A percentile compares a stretch with the other conserved stretches of the same genome.
Evolutionary conservation across 2,888 invertebrate species (phyloP).

Genomic region (Meliscaeva auricollis): DNA sequence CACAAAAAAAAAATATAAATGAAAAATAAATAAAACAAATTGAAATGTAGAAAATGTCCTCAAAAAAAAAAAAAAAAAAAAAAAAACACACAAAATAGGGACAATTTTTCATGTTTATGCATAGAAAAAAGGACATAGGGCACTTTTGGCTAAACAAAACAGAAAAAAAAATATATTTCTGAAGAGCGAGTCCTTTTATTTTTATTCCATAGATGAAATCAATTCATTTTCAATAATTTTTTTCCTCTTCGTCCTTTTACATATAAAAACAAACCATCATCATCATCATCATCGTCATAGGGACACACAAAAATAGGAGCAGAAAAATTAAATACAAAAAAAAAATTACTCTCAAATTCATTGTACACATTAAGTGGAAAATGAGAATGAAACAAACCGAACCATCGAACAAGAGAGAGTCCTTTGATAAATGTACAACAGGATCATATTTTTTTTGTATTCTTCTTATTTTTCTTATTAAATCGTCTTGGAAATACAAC

Average conservation of each 20-base stretch:
- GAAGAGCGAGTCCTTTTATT: slow-evolving; percentile 31
- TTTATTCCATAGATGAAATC: slow-evolving; percentile 55
- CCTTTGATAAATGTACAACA: slow-evolving; percentile 69
- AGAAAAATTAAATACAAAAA: background rate
- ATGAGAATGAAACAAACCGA: slow-evolving; percentile 73
- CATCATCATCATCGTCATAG: background rate
- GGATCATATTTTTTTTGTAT: slow-evolving; percentile 50
- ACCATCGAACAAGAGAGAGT: slow-evolving; percentile 56
- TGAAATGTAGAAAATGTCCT: slow-evolving; percentile 61
- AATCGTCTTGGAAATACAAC: slow-evolving; percentile 49
- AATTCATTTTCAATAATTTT: slow-evolving; percentile 72
- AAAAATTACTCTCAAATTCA: slow-evolving; percentile 41
- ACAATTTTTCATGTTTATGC: slow-evolving; percentile 67
- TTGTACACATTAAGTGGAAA: slow-evolving; percentile 73
- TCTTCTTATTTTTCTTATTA: slow-evolving; percentile 29
- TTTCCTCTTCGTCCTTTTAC: slow-evolving; percentile 34
- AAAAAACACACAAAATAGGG: slow-evolving; percentile 35
- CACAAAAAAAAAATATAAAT: slow-evolving; percentile 28
- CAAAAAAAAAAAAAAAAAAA: slow-evolving; percentile 10
- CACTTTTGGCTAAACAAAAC: slow-evolving; percentile 18
- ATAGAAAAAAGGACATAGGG: slow-evolving; percentile 58
- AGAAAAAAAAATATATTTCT: background rate
- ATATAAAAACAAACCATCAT: background rate
- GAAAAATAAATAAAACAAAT: slow-evolving; percentile 68
- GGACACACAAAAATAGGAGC: slow-evolving; percentile 6